Base-by-base conservation (phyloP, 2,797 vertebrate species). In the Anabacerthia variegaticeps region DNA sequence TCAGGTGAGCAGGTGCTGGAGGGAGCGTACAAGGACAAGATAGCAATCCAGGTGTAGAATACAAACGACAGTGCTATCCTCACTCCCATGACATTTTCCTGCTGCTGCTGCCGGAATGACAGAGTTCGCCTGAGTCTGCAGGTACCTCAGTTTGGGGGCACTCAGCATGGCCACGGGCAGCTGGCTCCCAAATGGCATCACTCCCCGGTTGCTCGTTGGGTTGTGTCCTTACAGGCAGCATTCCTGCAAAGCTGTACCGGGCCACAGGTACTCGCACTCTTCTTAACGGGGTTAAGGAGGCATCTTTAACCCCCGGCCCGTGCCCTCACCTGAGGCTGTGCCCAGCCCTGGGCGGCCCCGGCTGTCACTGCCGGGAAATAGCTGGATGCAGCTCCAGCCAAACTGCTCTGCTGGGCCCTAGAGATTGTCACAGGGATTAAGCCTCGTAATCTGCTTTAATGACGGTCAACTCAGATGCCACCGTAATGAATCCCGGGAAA, bases 371-470 rank as follows among this genome's bases (percentile, higher is more conserved):
- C 52, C 7, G 30, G 39, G 56, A 89, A 90, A 92, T 59, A 88
- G 91, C 87, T 69, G 5, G 54, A 61, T 80, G 88, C 52, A 34
- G 68, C 87, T 89, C 79, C 52, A 22, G n/a, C 75, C 81, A 41
- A 74, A 93, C 54, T 12, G 24, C 89, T 74, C 63, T 55, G 75
- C 75, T 24, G 66, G 71, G 91, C 73, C 69, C 44, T 23, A 84
- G 83, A 69, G 97, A 96, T 88, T 95, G 80, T 83, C 85, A 61
- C 36, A 41, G 49, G 85, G 87, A 97, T 97, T 95, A 96, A 96
- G n/a, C n/a, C 76, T 90, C 85, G 55, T 94, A 93, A 96, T 92
- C 89, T 96, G 79, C 86, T 95, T 76, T 96, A 96, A 96, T 84
- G 86, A 94, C 72, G 32, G 37, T 91, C 83, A 75, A 81, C 93